Percentiles rank a stretch among this genome's conserved stretches.
Evolutionary conservation across 2,113 vertebrate genomes (phyloP).

Genomic region (Acrocephalus kingi): DNA sequence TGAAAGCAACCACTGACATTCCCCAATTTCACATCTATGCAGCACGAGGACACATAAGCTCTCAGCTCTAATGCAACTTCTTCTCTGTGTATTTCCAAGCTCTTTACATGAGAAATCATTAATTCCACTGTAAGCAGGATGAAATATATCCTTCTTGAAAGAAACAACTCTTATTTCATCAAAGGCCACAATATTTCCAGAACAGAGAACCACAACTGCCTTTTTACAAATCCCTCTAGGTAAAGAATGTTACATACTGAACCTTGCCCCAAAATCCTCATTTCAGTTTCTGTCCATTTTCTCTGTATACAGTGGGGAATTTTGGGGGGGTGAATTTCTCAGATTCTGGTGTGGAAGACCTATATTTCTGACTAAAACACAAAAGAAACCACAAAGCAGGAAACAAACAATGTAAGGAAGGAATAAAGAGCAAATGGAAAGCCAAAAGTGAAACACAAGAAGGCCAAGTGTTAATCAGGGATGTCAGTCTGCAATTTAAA

Average conservation of each 20-base stretch:
- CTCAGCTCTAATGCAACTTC: neutral
- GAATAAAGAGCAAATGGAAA: neutral
- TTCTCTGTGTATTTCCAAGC: neutral
- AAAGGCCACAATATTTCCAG: neutral
- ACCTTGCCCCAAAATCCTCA: neutral
- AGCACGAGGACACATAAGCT: neutral
- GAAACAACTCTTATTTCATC: neutral
- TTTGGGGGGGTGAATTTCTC: neutral
- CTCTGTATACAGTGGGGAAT: neutral
- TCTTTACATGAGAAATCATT: neutral
- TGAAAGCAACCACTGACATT: neutral
- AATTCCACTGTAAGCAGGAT: neutral
- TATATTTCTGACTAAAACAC: neutral
- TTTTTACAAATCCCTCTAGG: neutral
- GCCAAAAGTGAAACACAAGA: neutral
- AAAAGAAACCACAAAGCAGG: neutral
- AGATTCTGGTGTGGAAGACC: neutral
- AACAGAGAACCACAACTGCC: neutral
- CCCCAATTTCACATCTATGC: neutral
- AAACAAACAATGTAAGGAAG: neutral
- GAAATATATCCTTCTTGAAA: neutral
- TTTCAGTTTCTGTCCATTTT: neutral
- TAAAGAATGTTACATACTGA: neutral
- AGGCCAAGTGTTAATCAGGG: neutral
- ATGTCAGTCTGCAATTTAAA: neutral